phyloP scores from a whole-genome alignment of 35 echinoderm and acorn worm species.

The Ptychodera flava region DNA sequence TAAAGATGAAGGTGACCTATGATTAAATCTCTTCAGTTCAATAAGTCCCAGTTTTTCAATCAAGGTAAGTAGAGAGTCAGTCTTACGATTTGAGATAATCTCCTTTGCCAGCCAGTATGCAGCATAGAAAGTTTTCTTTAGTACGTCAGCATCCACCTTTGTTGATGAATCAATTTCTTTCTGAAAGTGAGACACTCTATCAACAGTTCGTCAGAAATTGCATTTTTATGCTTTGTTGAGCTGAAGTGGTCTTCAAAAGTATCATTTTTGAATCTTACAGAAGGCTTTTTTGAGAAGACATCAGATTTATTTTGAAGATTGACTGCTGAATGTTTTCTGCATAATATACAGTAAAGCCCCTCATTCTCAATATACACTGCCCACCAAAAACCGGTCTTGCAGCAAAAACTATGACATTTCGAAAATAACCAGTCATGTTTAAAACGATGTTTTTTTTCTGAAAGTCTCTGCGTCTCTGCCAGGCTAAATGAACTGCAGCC shows the following conservation, averaged over 20 bases:
- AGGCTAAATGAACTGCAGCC: not conserved
- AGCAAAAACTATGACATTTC: not conserved
- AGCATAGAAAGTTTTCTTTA: not conserved
- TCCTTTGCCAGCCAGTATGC: slow-evolving; percentile 5
- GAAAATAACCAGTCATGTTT: not conserved
- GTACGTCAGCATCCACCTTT: not conserved
- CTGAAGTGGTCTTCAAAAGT: not conserved
- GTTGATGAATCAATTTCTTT: not conserved
- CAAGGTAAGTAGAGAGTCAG: not conserved
- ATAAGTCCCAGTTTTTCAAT: not conserved
- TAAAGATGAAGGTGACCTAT: slow-evolving; percentile 5
- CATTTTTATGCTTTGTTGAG: not conserved
- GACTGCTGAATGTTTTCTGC: not conserved
- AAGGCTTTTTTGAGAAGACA: not conserved
- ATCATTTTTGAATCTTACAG: slow-evolving; percentile 6
- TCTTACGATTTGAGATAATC: not conserved
- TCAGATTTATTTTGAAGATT: slow-evolving; percentile 10
- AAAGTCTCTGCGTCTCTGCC: not conserved
- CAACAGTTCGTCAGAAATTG: not conserved
- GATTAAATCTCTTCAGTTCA: not conserved
- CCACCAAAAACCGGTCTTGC: not conserved
- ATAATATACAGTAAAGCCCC: not conserved
- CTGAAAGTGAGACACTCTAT: not conserved
- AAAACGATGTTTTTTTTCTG: not conserved
- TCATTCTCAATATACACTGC: not conserved